Percentiles rank a stretch among this genome's conserved stretches.
Evolutionary conservation across 2,797 vertebrate genomes (phyloP).

Genomic region (Arctocebus calabarensis): DNA sequence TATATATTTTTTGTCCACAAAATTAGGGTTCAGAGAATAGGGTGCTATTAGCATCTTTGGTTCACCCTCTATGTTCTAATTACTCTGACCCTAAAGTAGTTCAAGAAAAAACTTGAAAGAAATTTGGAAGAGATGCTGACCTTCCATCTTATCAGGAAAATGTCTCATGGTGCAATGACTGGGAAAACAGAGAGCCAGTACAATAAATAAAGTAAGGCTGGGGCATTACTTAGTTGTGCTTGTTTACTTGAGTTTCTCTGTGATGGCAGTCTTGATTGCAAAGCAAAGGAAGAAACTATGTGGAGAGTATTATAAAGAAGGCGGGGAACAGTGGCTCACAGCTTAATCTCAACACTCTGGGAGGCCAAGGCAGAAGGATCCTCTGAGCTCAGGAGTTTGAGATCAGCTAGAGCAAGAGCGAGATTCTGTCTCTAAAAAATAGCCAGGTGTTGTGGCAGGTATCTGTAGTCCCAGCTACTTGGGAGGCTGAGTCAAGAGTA

Average conservation of each 20-base stretch:
- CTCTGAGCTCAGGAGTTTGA: too few species aligned
- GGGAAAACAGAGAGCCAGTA: not conserved
- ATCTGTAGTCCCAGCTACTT: too few species aligned
- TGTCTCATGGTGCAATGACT: too few species aligned
- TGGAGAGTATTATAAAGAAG: not conserved
- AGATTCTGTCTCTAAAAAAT: too few species aligned
- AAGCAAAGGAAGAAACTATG: not conserved
- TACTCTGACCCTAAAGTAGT: not conserved
- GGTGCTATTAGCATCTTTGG: not conserved
- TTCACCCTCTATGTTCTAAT: not conserved
- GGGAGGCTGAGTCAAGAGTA: too few species aligned
- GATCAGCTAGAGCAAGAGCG: too few species aligned
- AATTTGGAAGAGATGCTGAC: not conserved
- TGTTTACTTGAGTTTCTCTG: not conserved
- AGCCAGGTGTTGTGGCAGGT: too few species aligned
- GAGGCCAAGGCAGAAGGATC: too few species aligned
- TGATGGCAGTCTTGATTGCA: not conserved
- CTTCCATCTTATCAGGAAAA: not conserved
- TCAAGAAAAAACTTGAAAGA: not conserved
- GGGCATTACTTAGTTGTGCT: not conserved
- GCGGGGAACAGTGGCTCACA: too few species aligned
- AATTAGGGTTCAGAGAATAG: not conserved
- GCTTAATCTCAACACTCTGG: too few species aligned
- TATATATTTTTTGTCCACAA: not conserved
- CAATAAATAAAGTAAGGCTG: not conserved